phyloP scores from a whole-genome alignment of 2,113 vertebrate species.

The Tragelaphus buxtoni region DNA sequence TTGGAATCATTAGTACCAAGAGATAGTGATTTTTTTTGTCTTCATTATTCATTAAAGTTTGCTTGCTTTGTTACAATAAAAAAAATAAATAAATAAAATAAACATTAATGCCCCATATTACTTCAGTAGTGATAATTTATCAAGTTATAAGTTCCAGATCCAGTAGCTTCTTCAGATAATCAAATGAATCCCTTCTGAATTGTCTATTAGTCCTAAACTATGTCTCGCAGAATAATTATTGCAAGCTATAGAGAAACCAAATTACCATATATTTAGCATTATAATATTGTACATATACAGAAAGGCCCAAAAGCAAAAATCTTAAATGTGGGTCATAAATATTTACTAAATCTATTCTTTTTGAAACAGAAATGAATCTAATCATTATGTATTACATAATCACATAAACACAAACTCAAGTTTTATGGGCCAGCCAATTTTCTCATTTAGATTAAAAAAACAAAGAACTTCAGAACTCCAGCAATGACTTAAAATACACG shows the following conservation, averaged over 20 bases:
- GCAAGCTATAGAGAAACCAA: background rate
- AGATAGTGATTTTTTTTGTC: no score
- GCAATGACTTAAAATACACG: background rate
- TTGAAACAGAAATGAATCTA: background rate
- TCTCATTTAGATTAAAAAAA: background rate
- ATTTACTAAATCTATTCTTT: background rate
- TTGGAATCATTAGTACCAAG: no score
- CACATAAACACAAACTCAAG: background rate
- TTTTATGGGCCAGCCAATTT: background rate
- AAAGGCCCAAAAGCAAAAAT: background rate
- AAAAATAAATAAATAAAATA: background rate
- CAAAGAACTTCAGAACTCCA: background rate
- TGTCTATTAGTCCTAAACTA: conserved; percentile 5
- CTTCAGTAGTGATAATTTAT: background rate
- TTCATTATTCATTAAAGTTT: no score
- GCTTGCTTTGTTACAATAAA: no score
- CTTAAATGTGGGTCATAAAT: background rate
- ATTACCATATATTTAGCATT: background rate
- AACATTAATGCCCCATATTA: background rate
- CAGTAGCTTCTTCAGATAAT: background rate
- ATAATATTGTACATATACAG: background rate
- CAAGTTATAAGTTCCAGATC: background rate
- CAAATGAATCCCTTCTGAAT: conserved; percentile 19
- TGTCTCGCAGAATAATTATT: conserved; percentile 19
- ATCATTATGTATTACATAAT: background rate